Conservation (phyloP, 2,797 vertebrate genomes). For the Phataginus tricuspis region DNA sequence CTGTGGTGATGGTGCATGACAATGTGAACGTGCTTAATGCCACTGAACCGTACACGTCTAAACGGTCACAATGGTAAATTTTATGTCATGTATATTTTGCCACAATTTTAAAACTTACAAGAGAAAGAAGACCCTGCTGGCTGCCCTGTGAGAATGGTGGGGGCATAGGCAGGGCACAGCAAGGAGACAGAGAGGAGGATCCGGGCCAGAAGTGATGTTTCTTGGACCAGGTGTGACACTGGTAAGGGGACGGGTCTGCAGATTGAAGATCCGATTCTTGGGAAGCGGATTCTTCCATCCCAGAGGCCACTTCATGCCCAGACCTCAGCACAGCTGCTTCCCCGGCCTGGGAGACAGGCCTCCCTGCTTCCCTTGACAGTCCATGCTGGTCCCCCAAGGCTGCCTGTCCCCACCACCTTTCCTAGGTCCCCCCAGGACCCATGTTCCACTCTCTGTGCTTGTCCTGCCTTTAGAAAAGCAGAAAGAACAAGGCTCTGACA, state of each 20-base stretch:
- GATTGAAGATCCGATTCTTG: not conserved
- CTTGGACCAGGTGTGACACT: not conserved
- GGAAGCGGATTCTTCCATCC: not conserved
- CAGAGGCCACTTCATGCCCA: not conserved
- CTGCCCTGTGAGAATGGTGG: not conserved
- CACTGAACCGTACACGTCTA: not conserved
- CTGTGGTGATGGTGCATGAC: not conserved
- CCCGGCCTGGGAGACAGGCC: not conserved
- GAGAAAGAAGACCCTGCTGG: not conserved
- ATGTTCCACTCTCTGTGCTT: not conserved
- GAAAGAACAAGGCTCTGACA: not conserved
- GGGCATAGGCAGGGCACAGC: not conserved
- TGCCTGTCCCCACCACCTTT: not conserved
- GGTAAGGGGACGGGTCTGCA: too few species aligned
- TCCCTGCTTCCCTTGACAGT: not conserved
- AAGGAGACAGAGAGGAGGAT: not conserved
- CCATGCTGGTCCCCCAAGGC: not conserved
- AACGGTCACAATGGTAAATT: not conserved
- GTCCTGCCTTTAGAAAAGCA: not conserved
- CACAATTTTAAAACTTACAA: not conserved
- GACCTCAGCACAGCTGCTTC: not conserved
- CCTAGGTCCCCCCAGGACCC: too few species aligned
- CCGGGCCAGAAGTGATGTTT: not conserved
- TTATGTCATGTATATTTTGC: not conserved
- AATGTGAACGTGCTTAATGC: not conserved